Base-by-base conservation (phyloP, 2,113 vertebrate species). In the Lepisosteus oculatus region DNA sequence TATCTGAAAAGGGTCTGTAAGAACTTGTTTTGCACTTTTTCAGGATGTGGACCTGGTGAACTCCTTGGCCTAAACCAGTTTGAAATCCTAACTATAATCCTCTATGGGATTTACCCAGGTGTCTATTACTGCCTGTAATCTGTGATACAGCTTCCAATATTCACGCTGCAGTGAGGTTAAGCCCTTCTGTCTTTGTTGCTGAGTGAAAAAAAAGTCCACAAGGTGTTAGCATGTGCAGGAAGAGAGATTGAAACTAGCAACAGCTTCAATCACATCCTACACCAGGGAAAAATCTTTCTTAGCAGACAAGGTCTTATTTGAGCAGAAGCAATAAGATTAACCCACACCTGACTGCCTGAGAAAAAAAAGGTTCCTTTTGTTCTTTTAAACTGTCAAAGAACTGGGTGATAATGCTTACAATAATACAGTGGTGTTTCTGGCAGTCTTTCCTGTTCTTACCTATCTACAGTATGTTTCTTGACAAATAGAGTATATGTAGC, bases 101-200 rank as follows among this genome's bases (percentile, higher is more conserved):
- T 88, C 84, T 85, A 80, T 62, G 81, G 84, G 88, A 87, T 93
- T 92, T 86, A 85, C 74, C 65, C 70, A 81, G 85, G 84, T 90
- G 86, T 89, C 91, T 90, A 84, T 92, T 90, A 86, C 81, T 81
- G 79, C 67, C 71, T 78, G 72, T 87, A 87, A 92, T 91, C 89
- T 91, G 81, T 76, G 84, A 81, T 85, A 77, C 72, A 77, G 81
- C 85, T 88, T 90, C 85, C 84, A 81, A 76, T 83, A 85, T 89
- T 93, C 89, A 85, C 17, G 0, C 72, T 74, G 76, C 74, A 74
- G 86, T 82, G 87, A 90, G 85, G 85, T 90, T 93, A 92, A 91
- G 83, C 85, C 81, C 61, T 71, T 78, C 80, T 15, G 43, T 84
- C 88, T 92, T 90, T 88, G 78, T 81, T 90, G 85, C 84, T 72